A percentile compares a stretch with the other conserved stretches of the same genome.
phyloP scores from a whole-genome alignment of 2,113 vertebrate genomes.

The Chaenogobius annularis region DNA sequence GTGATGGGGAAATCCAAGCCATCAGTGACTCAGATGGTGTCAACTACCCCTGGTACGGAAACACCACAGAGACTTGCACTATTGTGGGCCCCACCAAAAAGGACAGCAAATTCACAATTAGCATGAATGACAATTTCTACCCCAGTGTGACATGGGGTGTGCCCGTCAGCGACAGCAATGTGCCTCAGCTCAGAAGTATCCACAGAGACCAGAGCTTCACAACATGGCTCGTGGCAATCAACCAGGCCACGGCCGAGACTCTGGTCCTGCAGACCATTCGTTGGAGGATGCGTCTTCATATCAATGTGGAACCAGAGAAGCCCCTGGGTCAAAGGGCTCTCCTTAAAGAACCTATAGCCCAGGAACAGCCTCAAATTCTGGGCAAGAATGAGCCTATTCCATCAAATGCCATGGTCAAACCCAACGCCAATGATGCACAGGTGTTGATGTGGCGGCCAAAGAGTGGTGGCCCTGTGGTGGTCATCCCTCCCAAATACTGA shows the following conservation, averaged over 20 bases:
- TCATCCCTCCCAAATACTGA: conserved; percentile 92
- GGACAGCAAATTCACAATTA: conserved; percentile 90
- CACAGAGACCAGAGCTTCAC: conserved; percentile 95
- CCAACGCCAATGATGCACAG: conserved; percentile 98
- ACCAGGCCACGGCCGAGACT: conserved; percentile 85
- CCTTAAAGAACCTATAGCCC: conserved; percentile 84
- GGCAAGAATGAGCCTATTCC: conserved; percentile 91
- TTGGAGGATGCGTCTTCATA: conserved; percentile 94
- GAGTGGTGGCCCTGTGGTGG: conserved; percentile 84
- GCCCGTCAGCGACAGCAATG: conserved; percentile 92
- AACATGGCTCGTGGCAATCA: conserved; percentile 96
- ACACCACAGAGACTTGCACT: conserved; percentile 95
- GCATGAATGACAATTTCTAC: conserved; percentile 99
- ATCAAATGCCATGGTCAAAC: conserved; percentile 91
- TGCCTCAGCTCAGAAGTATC: conserved; percentile 90
- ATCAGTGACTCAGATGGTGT: conserved; percentile 97
- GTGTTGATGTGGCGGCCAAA: conserved; percentile 99
- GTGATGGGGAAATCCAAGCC: conserved; percentile 87
- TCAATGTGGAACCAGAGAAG: conserved; percentile 86
- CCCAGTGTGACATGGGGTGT: conserved; percentile 98
- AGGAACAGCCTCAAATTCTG: conserved; percentile 91
- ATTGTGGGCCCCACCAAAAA: conserved; percentile 91
- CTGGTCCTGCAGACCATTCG: conserved; percentile 90
- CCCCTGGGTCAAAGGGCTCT: conserved; percentile 87
- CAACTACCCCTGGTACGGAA: conserved; percentile 98